Evolutionary conservation across 1,140 invertebrate genomes (phyloP), one percentile per base, ranked within the genome.

Genomic region (Apis laboriosa): DNA sequence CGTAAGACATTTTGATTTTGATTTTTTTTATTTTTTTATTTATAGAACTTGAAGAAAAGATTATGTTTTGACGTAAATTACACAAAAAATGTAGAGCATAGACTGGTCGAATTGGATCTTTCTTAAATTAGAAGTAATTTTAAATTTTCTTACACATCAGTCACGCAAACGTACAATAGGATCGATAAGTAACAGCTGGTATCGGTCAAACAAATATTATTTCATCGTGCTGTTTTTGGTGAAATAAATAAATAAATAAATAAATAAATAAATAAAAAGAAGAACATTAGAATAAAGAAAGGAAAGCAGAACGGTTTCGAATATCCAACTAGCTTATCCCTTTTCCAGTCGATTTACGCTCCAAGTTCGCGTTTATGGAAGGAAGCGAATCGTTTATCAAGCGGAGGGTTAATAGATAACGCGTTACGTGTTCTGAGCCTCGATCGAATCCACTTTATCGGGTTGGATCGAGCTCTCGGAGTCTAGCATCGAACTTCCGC

Each of bases 341-440:
- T 88, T 90, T 91, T 89, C 84, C 86, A 84, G 63, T 73, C 89
- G 90, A 90, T 91, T 91, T 91, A 90, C 90, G 90, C 80, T 85
- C 83, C 49, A 90, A 90, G 90, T 91, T 89, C 84, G 79, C 76
- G 85, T 81, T 55, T 51, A 11, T 72, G 88, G 80, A 90, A 91
- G 91, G 91, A 91, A 92, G 86, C 84, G 85, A 86, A 85, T 89
- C 90, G 89, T 92, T 92, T 91, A 92, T 92, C 90, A 92, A 84
- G 75, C 61, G 58, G 73, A 58, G 78, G 76, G 85, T 84, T 91
- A 91, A 91, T 91, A 90, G 91, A 91, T 91, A 91, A 90, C 90
- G 86, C 86, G 85, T 90, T 90, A 90, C 80, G 85, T 84, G 80
- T 80, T 84, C 86, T 43, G 79, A 84, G 86, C 43, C 85, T 90